phyloP scores from a whole-genome alignment of 2,797 vertebrate genomes.

The Pelodytes ibericus region DNA sequence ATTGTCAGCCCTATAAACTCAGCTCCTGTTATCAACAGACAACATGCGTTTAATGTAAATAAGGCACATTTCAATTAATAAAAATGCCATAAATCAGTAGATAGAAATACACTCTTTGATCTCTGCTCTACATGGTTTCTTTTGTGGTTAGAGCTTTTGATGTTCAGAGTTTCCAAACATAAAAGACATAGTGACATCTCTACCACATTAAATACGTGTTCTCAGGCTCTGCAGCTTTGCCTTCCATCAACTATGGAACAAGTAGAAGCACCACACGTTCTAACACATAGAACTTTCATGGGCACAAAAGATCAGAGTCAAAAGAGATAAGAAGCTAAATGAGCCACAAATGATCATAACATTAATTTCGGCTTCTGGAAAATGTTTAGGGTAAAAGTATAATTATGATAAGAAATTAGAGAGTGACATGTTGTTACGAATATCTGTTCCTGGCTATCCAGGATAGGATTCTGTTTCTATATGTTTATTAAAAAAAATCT shows the following conservation, averaged over 20 bases:
- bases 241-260: constrained; percentile 71
- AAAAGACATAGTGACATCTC: constrained; percentile 45
- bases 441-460: no score
- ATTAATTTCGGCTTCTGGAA: no score
- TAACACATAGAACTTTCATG: constrained; percentile 6
- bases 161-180: constrained; percentile 73
- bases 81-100: no score
- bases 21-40: no score
- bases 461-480: no score
- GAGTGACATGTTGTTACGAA: no score
- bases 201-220: constrained; percentile 62
- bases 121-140: not conserved
- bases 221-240: constrained; percentile 45
- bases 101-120: not conserved
- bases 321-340: not conserved
- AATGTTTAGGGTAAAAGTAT: no score
- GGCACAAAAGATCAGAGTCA: not conserved
- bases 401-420: no score
- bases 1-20: no score
- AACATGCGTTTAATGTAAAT: no score
- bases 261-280: not conserved
- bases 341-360: not conserved
- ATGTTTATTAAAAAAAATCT: no score
- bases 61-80: no score
- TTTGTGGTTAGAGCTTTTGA: constrained; percentile 54